Evolutionary conservation across 2,888 invertebrate genomes (phyloP).

Genomic region (Pegoplata infirma): DNA sequence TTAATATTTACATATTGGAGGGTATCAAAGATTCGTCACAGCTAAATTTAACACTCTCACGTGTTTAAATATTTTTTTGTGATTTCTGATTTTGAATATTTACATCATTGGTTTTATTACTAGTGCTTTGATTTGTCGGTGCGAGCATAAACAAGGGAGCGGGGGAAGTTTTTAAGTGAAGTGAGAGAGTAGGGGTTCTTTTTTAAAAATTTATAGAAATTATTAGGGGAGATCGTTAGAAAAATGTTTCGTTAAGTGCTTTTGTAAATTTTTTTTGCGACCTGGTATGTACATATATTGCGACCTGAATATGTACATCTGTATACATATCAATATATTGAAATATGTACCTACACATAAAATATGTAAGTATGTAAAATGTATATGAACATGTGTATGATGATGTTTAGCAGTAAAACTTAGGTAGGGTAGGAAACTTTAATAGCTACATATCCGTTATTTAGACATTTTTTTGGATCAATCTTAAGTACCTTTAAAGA

Average conservation of each 20-base stretch:
- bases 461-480: too few relatives aligned
- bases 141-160: not conserved
- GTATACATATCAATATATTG: too few relatives aligned
- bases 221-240: conserved; percentile 48
- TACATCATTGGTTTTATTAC: not conserved
- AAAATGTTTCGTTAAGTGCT: conserved; percentile 14
- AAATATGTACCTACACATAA: too few relatives aligned
- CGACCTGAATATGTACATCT: not conserved
- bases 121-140: conserved; percentile 34
- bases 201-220: conserved; percentile 33
- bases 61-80: too few relatives aligned
- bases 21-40: too few relatives aligned
- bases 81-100: too few relatives aligned
- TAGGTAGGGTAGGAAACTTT: too few relatives aligned
- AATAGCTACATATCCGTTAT: not conserved
- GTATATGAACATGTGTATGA: conserved; percentile 26
- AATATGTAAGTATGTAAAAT: conserved; percentile 4
- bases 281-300: not conserved
- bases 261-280: conserved; percentile 10
- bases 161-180: conserved; percentile 4
- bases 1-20: too few relatives aligned
- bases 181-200: not conserved
- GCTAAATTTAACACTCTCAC: too few relatives aligned
- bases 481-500: too few relatives aligned
- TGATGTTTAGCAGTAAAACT: too few relatives aligned